These are phyloP conservation scores for Microchirus variegatus DNA, from an alignment of 2,797 vertebrate genomes.

Conservation along the genomic window DNA sequence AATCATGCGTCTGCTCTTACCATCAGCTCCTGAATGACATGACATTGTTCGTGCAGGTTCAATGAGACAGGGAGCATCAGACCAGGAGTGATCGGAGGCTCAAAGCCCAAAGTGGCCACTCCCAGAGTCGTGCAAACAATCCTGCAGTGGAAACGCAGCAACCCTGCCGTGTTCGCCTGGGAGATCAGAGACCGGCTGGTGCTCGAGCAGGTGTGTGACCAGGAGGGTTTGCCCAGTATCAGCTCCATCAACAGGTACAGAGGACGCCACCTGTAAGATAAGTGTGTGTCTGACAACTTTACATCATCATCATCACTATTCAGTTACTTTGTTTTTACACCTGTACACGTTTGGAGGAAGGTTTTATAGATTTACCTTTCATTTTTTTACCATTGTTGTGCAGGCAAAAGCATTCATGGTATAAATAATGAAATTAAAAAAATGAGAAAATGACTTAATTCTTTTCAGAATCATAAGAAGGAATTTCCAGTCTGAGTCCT, in stretches of 20 bases:
- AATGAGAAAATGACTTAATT: neutral
- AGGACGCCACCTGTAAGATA: neutral
- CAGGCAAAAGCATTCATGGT: no score
- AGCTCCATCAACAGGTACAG: constrained; percentile 89
- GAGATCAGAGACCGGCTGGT: constrained; percentile 91
- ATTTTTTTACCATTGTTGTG: no score
- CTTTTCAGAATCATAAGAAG: constrained; percentile 65
- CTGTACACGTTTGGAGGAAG: no score
- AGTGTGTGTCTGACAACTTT: neutral
- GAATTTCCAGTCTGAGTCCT: constrained; percentile 37
- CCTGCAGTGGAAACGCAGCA: constrained; percentile 88
- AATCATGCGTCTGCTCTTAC: no score
- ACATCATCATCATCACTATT: neutral
- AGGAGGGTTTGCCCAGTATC: constrained; percentile 89
- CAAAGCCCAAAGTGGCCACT: constrained; percentile 94
- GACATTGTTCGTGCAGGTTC: constrained; percentile 77
- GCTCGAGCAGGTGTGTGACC: constrained; percentile 88
- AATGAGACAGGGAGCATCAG: constrained; percentile 92
- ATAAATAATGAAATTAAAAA: neutral
- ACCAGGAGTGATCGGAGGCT: constrained; percentile 91
- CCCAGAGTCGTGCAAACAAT: constrained; percentile 92
- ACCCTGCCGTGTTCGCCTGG: constrained; percentile 71
- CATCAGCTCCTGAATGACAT: constrained; percentile 1
- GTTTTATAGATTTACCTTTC: no score
- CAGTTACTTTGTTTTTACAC: no score